Percentiles rank a stretch among this genome's conserved stretches.
Evolutionary conservation across 2,797 vertebrate species (phyloP).

Genomic region (Neomorphus geoffroyi): DNA sequence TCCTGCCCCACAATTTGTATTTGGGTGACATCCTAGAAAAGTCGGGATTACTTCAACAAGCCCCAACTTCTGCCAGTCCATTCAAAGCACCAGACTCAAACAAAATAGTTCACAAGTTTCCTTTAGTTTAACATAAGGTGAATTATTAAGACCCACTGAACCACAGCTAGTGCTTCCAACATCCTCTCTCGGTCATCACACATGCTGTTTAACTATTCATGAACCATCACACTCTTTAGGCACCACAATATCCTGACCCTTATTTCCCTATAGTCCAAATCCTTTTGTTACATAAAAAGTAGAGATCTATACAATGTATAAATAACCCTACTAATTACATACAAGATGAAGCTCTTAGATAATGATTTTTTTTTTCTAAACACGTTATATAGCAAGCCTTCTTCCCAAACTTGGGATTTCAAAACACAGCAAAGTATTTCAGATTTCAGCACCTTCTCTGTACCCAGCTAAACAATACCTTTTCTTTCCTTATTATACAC

Average conservation of each 20-base stretch:
- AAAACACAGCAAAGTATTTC: neutral
- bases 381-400: neutral
- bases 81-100: neutral
- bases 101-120: accelerated
- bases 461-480: neutral
- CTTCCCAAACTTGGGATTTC: neutral
- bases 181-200: neutral
- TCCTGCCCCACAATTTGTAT: neutral
- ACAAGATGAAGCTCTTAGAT: neutral
- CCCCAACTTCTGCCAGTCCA: neutral
- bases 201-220: accelerated
- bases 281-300: neutral
- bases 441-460: neutral
- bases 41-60: neutral
- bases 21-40: neutral
- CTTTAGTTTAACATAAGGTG: neutral
- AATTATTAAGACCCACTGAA: neutral
- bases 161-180: neutral
- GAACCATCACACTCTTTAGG: neutral
- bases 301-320: neutral
- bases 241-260: neutral
- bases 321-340: neutral
- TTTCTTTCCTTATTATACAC: neutral
- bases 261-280: neutral
- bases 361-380: neutral